Percentiles rank a stretch among this genome's conserved stretches.
Evolutionary conservation across 2,888 invertebrate species (phyloP).

Genomic region (Xylocampa areola): DNA sequence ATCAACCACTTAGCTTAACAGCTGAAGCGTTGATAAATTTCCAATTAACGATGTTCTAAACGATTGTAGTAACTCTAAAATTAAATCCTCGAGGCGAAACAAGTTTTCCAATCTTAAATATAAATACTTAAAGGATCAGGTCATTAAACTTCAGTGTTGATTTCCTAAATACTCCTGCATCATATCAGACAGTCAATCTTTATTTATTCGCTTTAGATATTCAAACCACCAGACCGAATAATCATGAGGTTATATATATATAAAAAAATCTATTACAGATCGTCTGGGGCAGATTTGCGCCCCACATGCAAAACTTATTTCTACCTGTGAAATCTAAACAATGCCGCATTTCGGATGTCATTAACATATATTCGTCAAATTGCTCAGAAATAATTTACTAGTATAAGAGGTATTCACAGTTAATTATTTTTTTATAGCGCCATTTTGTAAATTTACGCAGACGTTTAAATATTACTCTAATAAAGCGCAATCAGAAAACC

Average conservation of each 20-base stretch:
- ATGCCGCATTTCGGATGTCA: constrained; percentile 17
- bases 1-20: too few relatives aligned
- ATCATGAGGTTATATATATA: constrained; percentile 42
- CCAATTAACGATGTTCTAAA: too few relatives aligned
- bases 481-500: too few relatives aligned
- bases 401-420: constrained; percentile 2
- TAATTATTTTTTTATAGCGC: constrained; percentile 7
- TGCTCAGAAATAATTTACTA: not conserved
- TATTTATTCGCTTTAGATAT: constrained; percentile 52
- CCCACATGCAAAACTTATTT: constrained; percentile 16
- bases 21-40: too few relatives aligned
- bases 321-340: constrained; percentile 14
- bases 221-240: constrained; percentile 56
- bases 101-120: not conserved
- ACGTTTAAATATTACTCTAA: too few relatives aligned
- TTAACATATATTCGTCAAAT: constrained; percentile 16
- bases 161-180: constrained; percentile 39
- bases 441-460: constrained; percentile 20
- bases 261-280: constrained; percentile 51
- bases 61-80: too few relatives aligned
- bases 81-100: too few relatives aligned
- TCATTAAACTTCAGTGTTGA: constrained; percentile 31
- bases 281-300: constrained; percentile 50
- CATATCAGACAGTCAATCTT: constrained; percentile 48
- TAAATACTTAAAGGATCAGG: constrained; percentile 23